Conservation (phyloP, 2,797 vertebrate genomes). For the Hydrolagus colliei region DNA sequence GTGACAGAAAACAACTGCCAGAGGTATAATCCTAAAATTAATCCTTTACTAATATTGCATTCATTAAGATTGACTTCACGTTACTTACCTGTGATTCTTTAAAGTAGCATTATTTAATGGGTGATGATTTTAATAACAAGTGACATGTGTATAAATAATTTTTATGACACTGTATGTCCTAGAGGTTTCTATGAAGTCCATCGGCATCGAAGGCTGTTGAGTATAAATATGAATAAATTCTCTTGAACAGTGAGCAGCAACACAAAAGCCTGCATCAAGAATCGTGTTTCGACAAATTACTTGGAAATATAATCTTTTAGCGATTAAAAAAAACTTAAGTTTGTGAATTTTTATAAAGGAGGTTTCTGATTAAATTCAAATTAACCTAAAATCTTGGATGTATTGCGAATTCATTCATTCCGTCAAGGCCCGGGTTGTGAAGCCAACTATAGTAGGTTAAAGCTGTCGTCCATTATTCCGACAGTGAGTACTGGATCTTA, state of each 20-base stretch:
- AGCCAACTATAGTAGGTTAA: background rate
- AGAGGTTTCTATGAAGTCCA: slow-evolving; percentile 15
- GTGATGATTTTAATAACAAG: slow-evolving; percentile 20
- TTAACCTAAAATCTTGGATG: background rate
- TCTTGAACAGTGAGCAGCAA: slow-evolving; percentile 8
- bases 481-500: background rate
- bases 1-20: background rate
- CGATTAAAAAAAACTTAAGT: background rate
- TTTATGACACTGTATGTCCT: slow-evolving; percentile 21
- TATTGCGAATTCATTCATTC: background rate
- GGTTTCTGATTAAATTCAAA: background rate
- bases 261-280: background rate
- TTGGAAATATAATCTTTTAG: background rate
- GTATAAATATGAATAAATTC: slow-evolving; percentile 18
- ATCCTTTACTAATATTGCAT: slow-evolving; percentile 4
- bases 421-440: background rate
- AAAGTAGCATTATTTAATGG: slow-evolving; percentile 13
- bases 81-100: slow-evolving; percentile 15
- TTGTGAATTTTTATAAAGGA: background rate
- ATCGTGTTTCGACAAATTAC: too few species aligned
- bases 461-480: background rate
- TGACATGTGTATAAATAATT: slow-evolving; percentile 29
- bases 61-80: background rate
- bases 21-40: background rate
- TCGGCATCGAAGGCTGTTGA: slow-evolving; percentile 1